Base-by-base conservation (phyloP, 2,888 invertebrate species). In the Galerucella pusilla region DNA sequence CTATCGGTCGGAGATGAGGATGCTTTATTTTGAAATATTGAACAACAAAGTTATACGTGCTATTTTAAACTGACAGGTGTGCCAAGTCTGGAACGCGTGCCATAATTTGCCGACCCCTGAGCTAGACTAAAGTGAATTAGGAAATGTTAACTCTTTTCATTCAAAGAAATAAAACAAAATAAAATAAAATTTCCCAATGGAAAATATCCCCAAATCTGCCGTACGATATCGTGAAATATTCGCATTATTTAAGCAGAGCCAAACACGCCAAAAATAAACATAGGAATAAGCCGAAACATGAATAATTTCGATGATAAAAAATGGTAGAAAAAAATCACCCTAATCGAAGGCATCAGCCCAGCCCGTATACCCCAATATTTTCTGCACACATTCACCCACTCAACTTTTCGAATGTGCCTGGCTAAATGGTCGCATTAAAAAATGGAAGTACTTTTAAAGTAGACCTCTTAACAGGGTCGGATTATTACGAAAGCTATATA, bases 281-380 rank as follows among this genome's bases (percentile, higher is more conserved):
- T 66, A 6, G 66, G 46, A 67, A 72, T 72, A 72, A 72, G 60
- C 63, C 60, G 60, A 66, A 66, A 35, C 72, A 49, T 67, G 60
- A 45, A 71, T 64, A 71, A 71, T 64, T 45, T 9, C 52, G 54
- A 54, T 64, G 63, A 60, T 54, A 72, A 72, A 72, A 71, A 72
- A 66, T 60, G 60, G 20, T 7, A 66, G 67, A 60, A 60, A 66
- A 28, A 72, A 72, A 72, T 72, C 72, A 59, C 66, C 72, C 72
- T 72, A 72, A 72, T 72, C 72, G 72, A 72, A 72, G 72, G 72
- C 72, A 72, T 67, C n/a, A n/a, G n/a, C n/a, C n/a, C 66, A 60
- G 72, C 9, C 66, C 72, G 72, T 67, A 67, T 52, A 60, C 59
- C 63, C 66, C 65, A 72, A 72, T 72, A 72, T 72, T 72, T 72